Evolutionary conservation across 2,797 vertebrate species (phyloP).

Genomic region (Linurgus olivaceus): DNA sequence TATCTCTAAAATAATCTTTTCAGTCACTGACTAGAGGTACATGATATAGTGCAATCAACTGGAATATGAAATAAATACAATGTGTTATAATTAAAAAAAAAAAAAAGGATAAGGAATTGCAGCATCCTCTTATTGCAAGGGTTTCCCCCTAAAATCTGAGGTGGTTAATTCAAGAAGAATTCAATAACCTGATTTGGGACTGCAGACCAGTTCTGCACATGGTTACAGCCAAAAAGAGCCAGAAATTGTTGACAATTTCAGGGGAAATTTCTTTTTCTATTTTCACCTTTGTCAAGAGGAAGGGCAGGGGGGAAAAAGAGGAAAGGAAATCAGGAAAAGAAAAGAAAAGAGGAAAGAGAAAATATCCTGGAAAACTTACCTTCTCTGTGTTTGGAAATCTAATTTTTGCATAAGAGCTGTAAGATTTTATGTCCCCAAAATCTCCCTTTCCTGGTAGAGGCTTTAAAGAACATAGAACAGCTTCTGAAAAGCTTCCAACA

Average conservation of each 20-base stretch:
- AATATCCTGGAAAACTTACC: background rate
- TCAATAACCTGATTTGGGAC: background rate
- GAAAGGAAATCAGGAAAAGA: background rate
- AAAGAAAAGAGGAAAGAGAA: background rate
- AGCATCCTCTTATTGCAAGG: background rate
- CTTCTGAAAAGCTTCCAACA: background rate
- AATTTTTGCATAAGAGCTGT: background rate
- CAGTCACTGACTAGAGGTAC: background rate
- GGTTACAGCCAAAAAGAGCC: background rate
- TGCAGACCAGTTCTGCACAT: background rate
- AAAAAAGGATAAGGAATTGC: background rate
- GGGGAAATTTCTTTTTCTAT: background rate
- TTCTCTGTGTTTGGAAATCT: background rate
- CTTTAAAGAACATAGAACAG: background rate
- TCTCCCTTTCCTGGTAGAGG: background rate
- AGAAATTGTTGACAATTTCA: accelerated
- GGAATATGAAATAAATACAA: background rate
- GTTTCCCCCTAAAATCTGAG: background rate
- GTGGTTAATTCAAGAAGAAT: background rate
- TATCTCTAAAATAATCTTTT: background rate
- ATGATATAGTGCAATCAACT: background rate
- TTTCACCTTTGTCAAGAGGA: background rate
- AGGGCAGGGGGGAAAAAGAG: accelerated
- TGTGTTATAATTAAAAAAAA: background rate
- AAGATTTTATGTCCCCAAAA: background rate